phyloP scores from a whole-genome alignment of 2,797 vertebrate genomes.

The Periophthalmus magnuspinnatus region DNA sequence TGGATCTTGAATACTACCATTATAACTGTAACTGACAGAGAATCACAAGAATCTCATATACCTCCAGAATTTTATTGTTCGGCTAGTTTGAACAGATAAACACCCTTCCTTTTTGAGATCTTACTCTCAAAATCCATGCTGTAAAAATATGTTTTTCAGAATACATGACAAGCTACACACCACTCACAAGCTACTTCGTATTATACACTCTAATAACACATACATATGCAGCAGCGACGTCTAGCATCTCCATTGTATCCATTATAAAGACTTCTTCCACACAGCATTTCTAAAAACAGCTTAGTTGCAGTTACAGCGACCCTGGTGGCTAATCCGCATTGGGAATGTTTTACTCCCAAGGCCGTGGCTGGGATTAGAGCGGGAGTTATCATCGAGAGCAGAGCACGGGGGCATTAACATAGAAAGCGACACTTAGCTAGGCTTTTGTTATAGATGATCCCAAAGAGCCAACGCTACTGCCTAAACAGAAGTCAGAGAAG shows the following conservation, averaged over 20 bases:
- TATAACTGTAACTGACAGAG: not conserved
- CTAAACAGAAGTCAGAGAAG: constrained; percentile 67
- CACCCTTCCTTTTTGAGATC: constrained; percentile 54
- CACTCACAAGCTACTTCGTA: constrained; percentile 42
- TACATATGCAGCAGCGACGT: constrained; percentile 42
- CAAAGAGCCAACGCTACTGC: constrained; percentile 45
- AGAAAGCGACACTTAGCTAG: constrained; percentile 60
- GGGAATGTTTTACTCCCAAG: constrained; percentile 53
- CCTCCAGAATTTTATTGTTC: not conserved
- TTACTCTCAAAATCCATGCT: constrained; percentile 37
- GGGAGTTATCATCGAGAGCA: constrained; percentile 61
- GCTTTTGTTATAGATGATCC: constrained; percentile 56
- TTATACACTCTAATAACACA: constrained; percentile 52
- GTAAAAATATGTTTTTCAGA: constrained; percentile 32
- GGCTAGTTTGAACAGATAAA: constrained; percentile 58
- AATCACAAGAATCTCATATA: not conserved
- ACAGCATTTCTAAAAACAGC: constrained; percentile 53
- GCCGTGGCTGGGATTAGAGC: constrained; percentile 68
- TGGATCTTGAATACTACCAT: not conserved
- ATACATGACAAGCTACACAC: constrained; percentile 46
- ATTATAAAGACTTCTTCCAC: constrained; percentile 37
- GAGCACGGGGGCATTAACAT: constrained; percentile 66
- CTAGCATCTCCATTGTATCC: constrained; percentile 50
- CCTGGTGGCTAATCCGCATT: constrained; percentile 68
- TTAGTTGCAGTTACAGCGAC: constrained; percentile 71